These are phyloP conservation scores for Hyposoter dolosus DNA, from an alignment of 2,888 invertebrate species.

Conservation along the genomic window DNA sequence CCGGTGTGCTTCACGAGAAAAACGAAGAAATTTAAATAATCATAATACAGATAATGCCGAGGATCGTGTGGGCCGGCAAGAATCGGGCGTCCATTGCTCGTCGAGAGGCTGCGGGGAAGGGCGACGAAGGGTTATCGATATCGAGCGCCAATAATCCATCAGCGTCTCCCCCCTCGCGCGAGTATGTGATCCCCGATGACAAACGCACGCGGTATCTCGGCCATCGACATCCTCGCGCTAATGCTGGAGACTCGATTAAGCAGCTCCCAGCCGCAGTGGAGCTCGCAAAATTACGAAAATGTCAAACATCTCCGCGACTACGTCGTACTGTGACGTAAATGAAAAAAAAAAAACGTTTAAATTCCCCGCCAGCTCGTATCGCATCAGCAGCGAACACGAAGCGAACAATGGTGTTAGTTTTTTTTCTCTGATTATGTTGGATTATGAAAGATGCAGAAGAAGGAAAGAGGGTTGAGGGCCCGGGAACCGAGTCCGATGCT, in stretches of 20 bases:
- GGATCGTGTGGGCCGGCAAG: constrained; percentile 53
- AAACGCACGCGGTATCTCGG: constrained; percentile 23
- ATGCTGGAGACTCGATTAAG: background rate
- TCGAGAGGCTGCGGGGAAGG: background rate
- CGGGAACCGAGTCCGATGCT: constrained; percentile 40
- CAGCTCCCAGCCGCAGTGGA: background rate
- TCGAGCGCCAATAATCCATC: constrained; percentile 62
- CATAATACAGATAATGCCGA: constrained; percentile 80
- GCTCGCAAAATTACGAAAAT: background rate
- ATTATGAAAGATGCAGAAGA: constrained; percentile 50
- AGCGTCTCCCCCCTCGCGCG: constrained; percentile 11
- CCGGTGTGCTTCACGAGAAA: constrained; percentile 67
- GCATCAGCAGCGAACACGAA: constrained; percentile 35
- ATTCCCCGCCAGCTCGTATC: constrained; percentile 18
- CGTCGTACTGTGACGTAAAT: background rate
- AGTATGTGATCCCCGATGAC: constrained; percentile 42
- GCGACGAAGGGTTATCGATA: constrained; percentile 47
- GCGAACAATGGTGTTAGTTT: constrained; percentile 33
- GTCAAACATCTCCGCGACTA: background rate
- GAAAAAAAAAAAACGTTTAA: background rate
- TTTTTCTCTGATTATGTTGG: constrained; percentile 41
- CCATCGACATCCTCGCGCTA: constrained; percentile 14
- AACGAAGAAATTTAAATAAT: constrained; percentile 81
- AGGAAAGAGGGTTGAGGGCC: constrained; percentile 15
- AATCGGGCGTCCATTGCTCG: constrained; percentile 36